These are phyloP conservation scores for Pantherophis guttatus DNA, from an alignment of 2,113 vertebrate species.

Conservation along the genomic window DNA sequence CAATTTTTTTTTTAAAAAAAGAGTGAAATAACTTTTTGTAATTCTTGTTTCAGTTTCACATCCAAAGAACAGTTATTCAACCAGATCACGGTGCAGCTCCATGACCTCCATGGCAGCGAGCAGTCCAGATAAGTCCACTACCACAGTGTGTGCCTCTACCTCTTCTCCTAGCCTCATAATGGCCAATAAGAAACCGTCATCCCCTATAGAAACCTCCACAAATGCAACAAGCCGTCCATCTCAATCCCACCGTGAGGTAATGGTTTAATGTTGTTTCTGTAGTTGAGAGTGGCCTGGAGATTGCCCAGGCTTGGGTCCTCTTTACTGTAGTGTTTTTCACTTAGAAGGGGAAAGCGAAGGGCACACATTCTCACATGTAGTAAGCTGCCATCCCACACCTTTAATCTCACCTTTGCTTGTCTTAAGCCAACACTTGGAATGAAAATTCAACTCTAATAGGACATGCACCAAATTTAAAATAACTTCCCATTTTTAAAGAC, in stretches of 20 bases:
- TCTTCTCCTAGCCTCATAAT: slow-evolving; percentile 56
- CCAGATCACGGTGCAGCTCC: slow-evolving; percentile 81
- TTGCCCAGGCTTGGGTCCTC: neutral
- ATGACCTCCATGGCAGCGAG: slow-evolving; percentile 65
- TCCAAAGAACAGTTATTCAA: slow-evolving; percentile 88
- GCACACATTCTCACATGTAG: neutral
- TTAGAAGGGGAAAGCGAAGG: neutral
- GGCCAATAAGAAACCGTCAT: slow-evolving; percentile 48
- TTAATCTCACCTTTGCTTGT: neutral
- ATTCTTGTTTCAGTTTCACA: slow-evolving; percentile 81
- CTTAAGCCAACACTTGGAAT: neutral
- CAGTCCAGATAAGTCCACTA: slow-evolving; percentile 36
- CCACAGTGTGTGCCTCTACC: slow-evolving; percentile 60
- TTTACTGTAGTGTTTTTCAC: neutral
- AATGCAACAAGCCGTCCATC: slow-evolving; percentile 45
- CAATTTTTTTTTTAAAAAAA: neutral
- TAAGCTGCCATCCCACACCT: neutral
- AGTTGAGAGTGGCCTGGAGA: neutral
- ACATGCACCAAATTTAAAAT: neutral
- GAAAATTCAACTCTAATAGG: neutral
- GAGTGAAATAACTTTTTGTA: neutral
- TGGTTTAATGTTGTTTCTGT: neutral
- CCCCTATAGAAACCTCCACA: slow-evolving; percentile 33
- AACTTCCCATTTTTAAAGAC: neutral
- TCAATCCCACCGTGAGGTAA: slow-evolving; percentile 80